Evolutionary conservation across 2,797 vertebrate genomes (phyloP).

Genomic region (Molothrus aeneus): DNA sequence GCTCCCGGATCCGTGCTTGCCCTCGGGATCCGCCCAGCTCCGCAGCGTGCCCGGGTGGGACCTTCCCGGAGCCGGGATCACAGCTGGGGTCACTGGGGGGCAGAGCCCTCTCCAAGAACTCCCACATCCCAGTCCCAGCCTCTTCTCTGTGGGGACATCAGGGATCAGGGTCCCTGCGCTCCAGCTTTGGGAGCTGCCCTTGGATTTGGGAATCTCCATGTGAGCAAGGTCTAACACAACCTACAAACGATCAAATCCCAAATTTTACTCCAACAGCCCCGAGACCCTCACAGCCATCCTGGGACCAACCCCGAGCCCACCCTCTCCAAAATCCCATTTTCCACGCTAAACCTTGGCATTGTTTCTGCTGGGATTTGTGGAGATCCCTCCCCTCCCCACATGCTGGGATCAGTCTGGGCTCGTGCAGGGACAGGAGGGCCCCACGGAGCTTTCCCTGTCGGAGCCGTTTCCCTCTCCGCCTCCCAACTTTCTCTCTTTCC

Average conservation of each 20-base stretch:
- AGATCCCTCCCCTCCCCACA: rapidly evolving
- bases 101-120: rapidly evolving
- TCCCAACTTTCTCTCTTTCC: neutral
- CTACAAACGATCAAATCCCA: neutral
- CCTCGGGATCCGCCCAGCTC: neutral
- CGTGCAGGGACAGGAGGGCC: neutral
- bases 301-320: neutral
- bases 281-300: rapidly evolving
- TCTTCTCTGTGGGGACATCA: rapidly evolving
- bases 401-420: neutral
- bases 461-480: neutral
- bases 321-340: neutral
- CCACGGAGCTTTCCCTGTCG: neutral
- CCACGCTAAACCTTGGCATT: rapidly evolving
- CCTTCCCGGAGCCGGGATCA: rapidly evolving
- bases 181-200: neutral
- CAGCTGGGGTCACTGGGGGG: rapidly evolving
- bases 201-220: neutral
- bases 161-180: rapidly evolving
- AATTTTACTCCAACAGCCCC: neutral
- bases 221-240: neutral
- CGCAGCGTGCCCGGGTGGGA: no score
- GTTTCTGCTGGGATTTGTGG: rapidly evolving
- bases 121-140: rapidly evolving
- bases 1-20: neutral